Percentiles rank a stretch among this genome's conserved stretches.
These are phyloP conservation scores for Latrodectus hesperus DNA, from an alignment of 2,888 invertebrate species.

Conservation along the genomic window DNA sequence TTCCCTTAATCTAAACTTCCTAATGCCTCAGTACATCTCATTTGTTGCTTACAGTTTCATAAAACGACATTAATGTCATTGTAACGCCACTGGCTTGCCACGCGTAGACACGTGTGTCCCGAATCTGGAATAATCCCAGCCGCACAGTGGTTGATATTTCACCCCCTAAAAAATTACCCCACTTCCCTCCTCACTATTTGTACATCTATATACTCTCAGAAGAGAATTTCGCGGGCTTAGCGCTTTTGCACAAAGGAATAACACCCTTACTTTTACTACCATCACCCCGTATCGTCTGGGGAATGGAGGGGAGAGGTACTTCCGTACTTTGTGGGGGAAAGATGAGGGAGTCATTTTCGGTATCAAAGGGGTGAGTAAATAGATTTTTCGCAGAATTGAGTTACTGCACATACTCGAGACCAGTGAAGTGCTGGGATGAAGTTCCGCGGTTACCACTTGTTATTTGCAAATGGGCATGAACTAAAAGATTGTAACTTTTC, in stretches of 20 bases:
- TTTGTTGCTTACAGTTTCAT: conserved; percentile 3
- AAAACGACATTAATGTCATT: conserved; percentile 18
- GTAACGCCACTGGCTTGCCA: conserved; percentile 17
- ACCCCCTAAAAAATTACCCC: neutral
- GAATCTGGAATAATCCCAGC: conserved; percentile 21
- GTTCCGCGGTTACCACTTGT: too few relatives aligned
- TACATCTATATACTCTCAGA: neutral
- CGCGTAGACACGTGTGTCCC: conserved; percentile 27
- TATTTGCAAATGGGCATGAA: too few relatives aligned
- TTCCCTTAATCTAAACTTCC: too few relatives aligned
- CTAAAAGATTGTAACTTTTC: too few relatives aligned
- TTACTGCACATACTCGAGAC: too few relatives aligned
- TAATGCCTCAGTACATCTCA: neutral
- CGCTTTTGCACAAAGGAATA: neutral
- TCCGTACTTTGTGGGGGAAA: too few relatives aligned
- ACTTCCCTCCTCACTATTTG: neutral
- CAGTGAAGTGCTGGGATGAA: too few relatives aligned
- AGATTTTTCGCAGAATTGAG: too few relatives aligned
- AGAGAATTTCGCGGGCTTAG: neutral
- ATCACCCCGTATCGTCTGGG: neutral
- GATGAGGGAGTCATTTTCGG: conserved; percentile 3
- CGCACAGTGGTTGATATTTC: conserved; percentile 26
- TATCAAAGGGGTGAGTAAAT: conserved; percentile 22
- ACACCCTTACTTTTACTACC: too few relatives aligned
- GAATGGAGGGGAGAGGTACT: neutral